Base-by-base conservation (phyloP, 2,797 vertebrate genomes). In the Rhynchotus rufescens region DNA sequence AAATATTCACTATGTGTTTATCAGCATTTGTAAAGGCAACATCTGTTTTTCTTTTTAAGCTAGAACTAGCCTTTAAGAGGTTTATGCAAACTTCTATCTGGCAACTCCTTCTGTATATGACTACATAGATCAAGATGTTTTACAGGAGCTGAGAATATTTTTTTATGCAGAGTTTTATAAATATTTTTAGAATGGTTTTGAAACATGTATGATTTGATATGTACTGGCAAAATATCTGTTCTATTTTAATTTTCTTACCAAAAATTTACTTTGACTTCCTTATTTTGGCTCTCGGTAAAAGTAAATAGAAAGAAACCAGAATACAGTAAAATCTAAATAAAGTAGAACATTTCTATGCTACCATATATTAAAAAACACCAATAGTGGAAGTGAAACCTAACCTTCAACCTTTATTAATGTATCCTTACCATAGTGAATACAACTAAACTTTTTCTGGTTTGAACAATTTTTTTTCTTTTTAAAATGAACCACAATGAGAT, bases 1-100 rank as follows among this genome's bases (percentile, higher is more conserved):
- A 91, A 83, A 9, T 52, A 38, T n/a, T 93, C 82, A 82, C 52
- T 93, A 71, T 16, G 57, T 61, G 36, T 36, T 90, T 92, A 94
- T 85, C 86, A 92, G 19, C 44, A 76, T 65, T 90, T 88, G 52
- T 75, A 68, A 38, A 44, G 80, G 49, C 38, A 94, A 92, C 23
- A 52, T 86, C 4, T 47, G 64, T 42, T 51, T 74, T 64, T 57
- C 38, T 61, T 83, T 47, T 85, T 66, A 67, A 91, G 10, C 7
- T 71, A 15, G 75, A 86, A 71, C 36, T 85, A 89, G 6, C 42
- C 60, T 84, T 19, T 47, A 81, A 93, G 12, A 51, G 87, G 28
- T 86, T 47, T 90, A 6, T 78, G 45, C 17, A 93, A 83, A 54
- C 14, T 45, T 23, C 2, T 8, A 42, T 51, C 10, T 10, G 62